Evolutionary conservation across 2,888 invertebrate species (phyloP).

Genomic region (Cecidostiba fungosa): DNA sequence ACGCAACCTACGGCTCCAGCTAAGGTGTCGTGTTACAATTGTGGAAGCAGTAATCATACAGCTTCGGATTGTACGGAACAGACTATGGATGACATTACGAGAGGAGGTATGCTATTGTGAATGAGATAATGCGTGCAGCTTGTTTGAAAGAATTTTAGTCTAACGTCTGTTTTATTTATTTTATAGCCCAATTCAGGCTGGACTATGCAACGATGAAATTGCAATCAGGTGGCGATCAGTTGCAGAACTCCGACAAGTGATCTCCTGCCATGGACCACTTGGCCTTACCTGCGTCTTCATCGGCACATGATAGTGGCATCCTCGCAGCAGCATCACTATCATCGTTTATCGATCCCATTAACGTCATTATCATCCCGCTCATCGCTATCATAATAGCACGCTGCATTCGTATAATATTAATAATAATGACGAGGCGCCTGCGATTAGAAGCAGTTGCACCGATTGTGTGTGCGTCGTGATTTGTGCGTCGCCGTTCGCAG

Average conservation of each 20-base stretch:
- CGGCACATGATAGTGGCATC: background rate
- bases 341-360: slow-evolving; percentile 57
- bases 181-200: slow-evolving; percentile 80
- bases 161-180: slow-evolving; percentile 31
- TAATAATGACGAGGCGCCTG: slow-evolving; percentile 62
- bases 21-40: slow-evolving; percentile 93
- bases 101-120: slow-evolving; percentile 74
- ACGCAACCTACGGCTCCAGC: slow-evolving; percentile 81
- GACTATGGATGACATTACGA: slow-evolving; percentile 95
- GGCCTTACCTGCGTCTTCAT: slow-evolving; percentile 14
- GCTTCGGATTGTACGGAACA: slow-evolving; percentile 94
- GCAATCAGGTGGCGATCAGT: slow-evolving; percentile 77
- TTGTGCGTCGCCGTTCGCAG: slow-evolving; percentile 9
- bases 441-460: slow-evolving; percentile 32
- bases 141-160: background rate
- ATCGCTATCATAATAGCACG: slow-evolving; percentile 64
- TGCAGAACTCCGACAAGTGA: slow-evolving; percentile 80
- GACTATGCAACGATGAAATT: slow-evolving; percentile 79
- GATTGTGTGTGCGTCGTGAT: slow-evolving; percentile 25
- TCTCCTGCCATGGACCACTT: slow-evolving; percentile 76
- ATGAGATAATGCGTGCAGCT: background rate
- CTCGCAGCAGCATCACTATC: slow-evolving; percentile 49
- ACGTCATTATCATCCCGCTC: slow-evolving; percentile 65
- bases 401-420: slow-evolving; percentile 67
- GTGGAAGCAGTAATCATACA: slow-evolving; percentile 91